Percentiles rank a stretch among this genome's conserved stretches.
phyloP scores from a whole-genome alignment of 2,888 invertebrate genomes.

The Ennomos fuscantarius region DNA sequence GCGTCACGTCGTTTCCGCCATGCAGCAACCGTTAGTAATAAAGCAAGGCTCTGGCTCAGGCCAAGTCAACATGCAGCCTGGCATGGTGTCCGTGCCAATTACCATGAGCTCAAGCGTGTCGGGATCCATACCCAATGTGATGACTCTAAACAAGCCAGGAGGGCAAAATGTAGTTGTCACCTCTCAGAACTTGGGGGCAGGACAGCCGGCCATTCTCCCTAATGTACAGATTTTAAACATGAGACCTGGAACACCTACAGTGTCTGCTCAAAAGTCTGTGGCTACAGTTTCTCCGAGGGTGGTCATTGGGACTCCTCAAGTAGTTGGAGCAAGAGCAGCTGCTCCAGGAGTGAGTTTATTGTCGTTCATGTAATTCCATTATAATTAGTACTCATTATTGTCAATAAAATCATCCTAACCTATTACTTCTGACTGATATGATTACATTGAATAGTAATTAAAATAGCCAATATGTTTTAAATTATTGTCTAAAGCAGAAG shows the following conservation, averaged over 20 bases:
- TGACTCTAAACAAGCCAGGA: slow-evolving; percentile 86
- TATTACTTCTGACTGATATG: slow-evolving; percentile 13
- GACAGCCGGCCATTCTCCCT: slow-evolving; percentile 87
- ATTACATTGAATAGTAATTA: not conserved
- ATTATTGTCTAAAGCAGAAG: too few relatives aligned
- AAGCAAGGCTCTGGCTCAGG: slow-evolving; percentile 71
- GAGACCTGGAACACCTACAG: slow-evolving; percentile 88
- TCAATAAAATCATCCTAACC: slow-evolving; percentile 1
- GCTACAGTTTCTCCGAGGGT: slow-evolving; percentile 92
- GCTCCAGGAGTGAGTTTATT: slow-evolving; percentile 89
- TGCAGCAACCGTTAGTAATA: slow-evolving; percentile 79
- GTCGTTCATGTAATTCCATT: slow-evolving; percentile 18
- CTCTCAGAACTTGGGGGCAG: slow-evolving; percentile 86
- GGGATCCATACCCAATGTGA: slow-evolving; percentile 86
- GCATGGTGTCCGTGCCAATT: slow-evolving; percentile 87
- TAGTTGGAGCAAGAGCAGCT: slow-evolving; percentile 92
- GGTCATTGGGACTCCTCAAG: slow-evolving; percentile 92
- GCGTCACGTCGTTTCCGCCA: slow-evolving; percentile 31
- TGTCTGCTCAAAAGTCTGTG: slow-evolving; percentile 90
- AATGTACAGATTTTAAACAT: slow-evolving; percentile 95
- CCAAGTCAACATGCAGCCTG: slow-evolving; percentile 77
- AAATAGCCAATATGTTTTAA: not conserved
- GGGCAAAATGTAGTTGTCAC: slow-evolving; percentile 82
- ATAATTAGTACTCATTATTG: not conserved
- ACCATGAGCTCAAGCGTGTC: slow-evolving; percentile 85